Conservation (phyloP, 1,140 invertebrate species). For the Ceratitis capitata region DNA sequence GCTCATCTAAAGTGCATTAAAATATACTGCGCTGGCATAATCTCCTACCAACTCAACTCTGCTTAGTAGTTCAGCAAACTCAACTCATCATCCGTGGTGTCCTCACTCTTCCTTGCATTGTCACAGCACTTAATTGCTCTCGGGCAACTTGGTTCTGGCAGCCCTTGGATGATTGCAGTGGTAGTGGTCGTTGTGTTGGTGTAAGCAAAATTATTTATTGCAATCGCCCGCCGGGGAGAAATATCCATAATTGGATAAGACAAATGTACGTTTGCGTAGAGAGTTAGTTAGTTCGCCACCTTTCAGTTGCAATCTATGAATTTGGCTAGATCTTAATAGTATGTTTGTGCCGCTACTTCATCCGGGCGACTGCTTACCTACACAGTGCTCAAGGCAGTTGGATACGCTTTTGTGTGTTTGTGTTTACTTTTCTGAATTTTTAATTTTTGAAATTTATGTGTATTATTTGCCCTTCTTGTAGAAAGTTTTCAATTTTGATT, state of each 20-base stretch:
- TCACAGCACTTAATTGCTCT: conserved; percentile 22
- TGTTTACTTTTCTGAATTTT: not conserved
- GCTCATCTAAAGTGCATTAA: not conserved
- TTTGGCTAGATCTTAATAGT: not conserved
- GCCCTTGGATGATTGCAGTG: not conserved
- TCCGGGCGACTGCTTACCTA: not conserved
- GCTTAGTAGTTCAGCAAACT: not conserved
- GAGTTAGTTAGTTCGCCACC: not conserved
- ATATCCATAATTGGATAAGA: conserved; percentile 34
- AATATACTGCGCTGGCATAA: not conserved
- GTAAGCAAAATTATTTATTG: conserved; percentile 11
- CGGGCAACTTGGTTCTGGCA: not conserved
- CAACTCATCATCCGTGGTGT: not conserved
- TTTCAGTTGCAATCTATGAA: too few species aligned
- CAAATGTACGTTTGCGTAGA: conserved; percentile 13
- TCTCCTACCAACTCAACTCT: not conserved
- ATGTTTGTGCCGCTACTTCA: not conserved
- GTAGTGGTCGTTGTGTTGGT: not conserved
- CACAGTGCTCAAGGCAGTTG: not conserved
- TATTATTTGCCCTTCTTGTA: not conserved
- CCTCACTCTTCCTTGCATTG: not conserved
- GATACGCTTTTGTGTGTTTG: not conserved
- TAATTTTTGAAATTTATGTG: conserved; percentile 29
- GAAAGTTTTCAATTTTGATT: conserved; percentile 31
- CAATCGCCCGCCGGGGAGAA: conserved; percentile 13